Evolutionary conservation across 1,140 invertebrate genomes (phyloP), one percentile per base, ranked within the genome.

Genomic region (Cylas formicarius): DNA sequence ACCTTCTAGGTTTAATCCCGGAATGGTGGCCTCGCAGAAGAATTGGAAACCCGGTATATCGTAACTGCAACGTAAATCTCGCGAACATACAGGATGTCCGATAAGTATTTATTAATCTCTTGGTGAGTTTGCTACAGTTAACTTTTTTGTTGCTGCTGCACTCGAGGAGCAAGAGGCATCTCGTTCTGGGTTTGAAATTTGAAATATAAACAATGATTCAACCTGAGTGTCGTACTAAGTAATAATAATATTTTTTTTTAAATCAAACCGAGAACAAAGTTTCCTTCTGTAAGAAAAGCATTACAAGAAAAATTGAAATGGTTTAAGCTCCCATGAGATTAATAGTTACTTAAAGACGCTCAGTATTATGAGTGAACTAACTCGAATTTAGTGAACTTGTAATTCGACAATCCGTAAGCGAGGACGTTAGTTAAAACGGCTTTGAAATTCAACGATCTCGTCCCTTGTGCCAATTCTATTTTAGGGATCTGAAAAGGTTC

Each of bases 401-500:
- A 59, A 18, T 46, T 44, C 0, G 50, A 40, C 14, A 72, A 70
- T 8, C 82, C 81, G 35, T 68, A 69, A 0, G 77, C 74, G 31
- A 72, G 75, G 33, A 82, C 72, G 37, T 84, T 74, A 44, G 72
- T 77, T 21, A 85, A 61, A 3, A 73, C 73, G 2, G 80, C 79
- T 57, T 80, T 81, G 27, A 84, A 60, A 44, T 75, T 74, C 4
- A 84, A 55, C 3, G 77, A 71, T 2, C 78, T 71, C 24, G 67
- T 42, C 73, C 77, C 52, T 76, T 71, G 57, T 81, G 77, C 13
- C 24, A 84, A 63, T 17, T 73, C 72, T 24, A 82, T 63, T 1
- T 75, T 72, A 0, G 77, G 78, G 4, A 84, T 70, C 2, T 62
- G 55, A 28, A 83, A 69, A 0, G 81, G 81, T 45, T 84, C 81